These are phyloP conservation scores for Nothocercus nigrocapillus DNA, from an alignment of 2,113 vertebrate species.

Conservation along the genomic window DNA sequence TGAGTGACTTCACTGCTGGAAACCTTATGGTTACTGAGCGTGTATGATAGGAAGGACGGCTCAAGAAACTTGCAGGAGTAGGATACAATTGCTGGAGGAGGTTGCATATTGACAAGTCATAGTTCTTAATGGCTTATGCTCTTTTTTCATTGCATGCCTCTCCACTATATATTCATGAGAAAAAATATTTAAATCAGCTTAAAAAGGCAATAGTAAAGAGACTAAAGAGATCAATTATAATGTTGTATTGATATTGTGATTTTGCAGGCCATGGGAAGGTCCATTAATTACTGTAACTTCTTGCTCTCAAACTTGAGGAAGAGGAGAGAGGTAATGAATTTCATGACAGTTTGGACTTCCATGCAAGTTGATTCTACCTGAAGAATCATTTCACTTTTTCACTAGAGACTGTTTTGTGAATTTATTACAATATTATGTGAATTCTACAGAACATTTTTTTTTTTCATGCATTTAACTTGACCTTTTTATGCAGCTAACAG, in stretches of 20 bases:
- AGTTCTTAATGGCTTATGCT: background rate
- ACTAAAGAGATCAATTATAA: background rate
- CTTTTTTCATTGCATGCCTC: background rate
- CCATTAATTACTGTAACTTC: background rate
- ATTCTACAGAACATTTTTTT: accelerated
- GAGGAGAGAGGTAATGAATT: background rate
- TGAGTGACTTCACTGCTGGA: background rate
- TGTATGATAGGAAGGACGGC: background rate
- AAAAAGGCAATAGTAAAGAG: background rate
- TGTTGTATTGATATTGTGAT: background rate
- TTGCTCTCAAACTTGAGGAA: background rate
- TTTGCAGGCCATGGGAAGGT: background rate
- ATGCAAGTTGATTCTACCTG: too few relatives aligned
- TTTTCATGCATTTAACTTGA: background rate
- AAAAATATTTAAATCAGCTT: background rate
- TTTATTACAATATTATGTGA: background rate
- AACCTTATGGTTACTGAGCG: background rate
- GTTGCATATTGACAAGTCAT: background rate
- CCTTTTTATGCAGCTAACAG: too few relatives aligned
- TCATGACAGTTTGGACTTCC: background rate
- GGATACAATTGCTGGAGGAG: background rate
- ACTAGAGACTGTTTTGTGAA: background rate
- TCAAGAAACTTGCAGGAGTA: background rate
- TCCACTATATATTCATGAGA: background rate
- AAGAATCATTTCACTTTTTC: background rate